These are phyloP conservation scores for Cantharis rustica DNA, from an alignment of 2,888 invertebrate species.

Conservation along the genomic window DNA sequence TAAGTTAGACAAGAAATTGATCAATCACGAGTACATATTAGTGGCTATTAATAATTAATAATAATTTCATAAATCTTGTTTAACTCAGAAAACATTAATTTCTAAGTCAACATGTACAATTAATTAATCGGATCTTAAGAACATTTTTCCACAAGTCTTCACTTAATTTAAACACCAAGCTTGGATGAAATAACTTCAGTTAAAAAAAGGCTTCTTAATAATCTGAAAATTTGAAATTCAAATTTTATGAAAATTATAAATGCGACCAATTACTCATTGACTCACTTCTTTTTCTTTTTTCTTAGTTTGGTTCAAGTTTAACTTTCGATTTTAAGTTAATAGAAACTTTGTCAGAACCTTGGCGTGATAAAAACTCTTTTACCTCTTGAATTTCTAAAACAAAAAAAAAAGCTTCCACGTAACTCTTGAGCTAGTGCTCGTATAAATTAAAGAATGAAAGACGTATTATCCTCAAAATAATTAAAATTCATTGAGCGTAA, in stretches of 20 bases:
- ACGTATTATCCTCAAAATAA: not conserved
- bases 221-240: not conserved
- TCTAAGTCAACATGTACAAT: not conserved
- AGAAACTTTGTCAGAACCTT: not conserved
- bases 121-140: not conserved
- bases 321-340: not conserved
- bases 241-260: not conserved
- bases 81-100: not conserved
- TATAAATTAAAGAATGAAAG: not conserved
- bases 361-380: not conserved
- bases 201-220: not conserved
- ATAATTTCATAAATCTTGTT: not conserved
- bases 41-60: too few relatives aligned
- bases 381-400: not conserved
- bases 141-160: not conserved
- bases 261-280: not conserved
- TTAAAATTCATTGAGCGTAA: not conserved
- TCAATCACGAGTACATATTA: too few relatives aligned
- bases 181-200: not conserved
- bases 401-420: not conserved
- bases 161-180: not conserved
- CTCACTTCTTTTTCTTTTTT: not conserved
- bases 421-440: not conserved
- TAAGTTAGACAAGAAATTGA: too few relatives aligned
- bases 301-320: not conserved